Evolutionary conservation across 2,888 invertebrate species (phyloP).

Genomic region (Andricus quercusramuli): DNA sequence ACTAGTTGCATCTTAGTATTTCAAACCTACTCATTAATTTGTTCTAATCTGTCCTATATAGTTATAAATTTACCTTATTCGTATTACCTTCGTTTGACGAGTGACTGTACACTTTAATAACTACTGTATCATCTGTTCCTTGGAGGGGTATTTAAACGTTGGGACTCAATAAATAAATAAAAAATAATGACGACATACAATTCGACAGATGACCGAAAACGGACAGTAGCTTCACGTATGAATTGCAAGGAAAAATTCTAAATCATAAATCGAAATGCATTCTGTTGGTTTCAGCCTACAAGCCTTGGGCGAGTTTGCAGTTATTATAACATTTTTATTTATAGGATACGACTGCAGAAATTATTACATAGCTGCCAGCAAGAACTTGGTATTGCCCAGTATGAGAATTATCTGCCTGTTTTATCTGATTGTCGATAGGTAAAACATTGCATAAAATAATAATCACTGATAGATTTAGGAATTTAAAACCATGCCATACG

Average conservation of each 20-base stretch:
- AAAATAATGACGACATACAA: conserved; percentile 42
- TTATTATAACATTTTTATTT: conserved; percentile 50
- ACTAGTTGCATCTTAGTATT: too few relatives aligned
- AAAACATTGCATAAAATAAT: too few relatives aligned
- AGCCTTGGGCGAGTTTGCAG: conserved; percentile 48
- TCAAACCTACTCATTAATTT: too few relatives aligned
- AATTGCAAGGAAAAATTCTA: conserved; percentile 49
- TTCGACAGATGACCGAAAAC: conserved; percentile 22
- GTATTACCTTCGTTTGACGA: too few relatives aligned
- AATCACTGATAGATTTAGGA: too few relatives aligned
- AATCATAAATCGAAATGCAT: conserved; percentile 47
- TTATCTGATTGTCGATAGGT: background rate
- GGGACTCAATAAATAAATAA: too few relatives aligned
- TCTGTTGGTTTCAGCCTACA: conserved; percentile 16
- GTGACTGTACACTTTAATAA: too few relatives aligned
- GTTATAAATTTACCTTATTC: too few relatives aligned
- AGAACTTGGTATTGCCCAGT: conserved; percentile 49
- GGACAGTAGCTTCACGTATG: conserved; percentile 43
- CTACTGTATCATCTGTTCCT: too few relatives aligned
- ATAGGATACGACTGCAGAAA: conserved; percentile 53
- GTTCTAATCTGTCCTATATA: too few relatives aligned
- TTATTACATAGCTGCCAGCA: conserved; percentile 47
- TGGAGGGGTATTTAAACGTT: too few relatives aligned
- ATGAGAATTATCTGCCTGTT: conserved; percentile 44
- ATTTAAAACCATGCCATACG: too few relatives aligned